These are phyloP conservation scores for Diuraphis noxia DNA, from an alignment of 1,140 invertebrate genomes.

Conservation along the genomic window DNA sequence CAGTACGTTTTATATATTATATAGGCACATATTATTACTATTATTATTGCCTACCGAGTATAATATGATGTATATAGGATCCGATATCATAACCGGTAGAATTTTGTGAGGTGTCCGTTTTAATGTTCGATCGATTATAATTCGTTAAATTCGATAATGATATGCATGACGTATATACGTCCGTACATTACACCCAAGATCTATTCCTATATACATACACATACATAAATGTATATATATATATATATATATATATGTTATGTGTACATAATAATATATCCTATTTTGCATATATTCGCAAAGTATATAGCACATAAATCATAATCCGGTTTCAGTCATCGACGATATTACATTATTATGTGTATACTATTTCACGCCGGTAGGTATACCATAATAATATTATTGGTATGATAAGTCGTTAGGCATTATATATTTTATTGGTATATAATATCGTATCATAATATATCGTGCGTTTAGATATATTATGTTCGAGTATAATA, in stretches of 20 bases:
- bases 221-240: too few relatives aligned
- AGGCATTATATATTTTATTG: background rate
- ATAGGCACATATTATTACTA: background rate
- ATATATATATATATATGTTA: too few relatives aligned
- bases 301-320: background rate
- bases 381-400: background rate
- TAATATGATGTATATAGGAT: too few relatives aligned
- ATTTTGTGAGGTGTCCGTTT: constrained; percentile 18
- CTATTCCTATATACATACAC: background rate
- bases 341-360: background rate
- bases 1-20: background rate
- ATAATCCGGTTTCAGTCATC: constrained; percentile 10
- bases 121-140: constrained; percentile 18
- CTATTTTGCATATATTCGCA: background rate
- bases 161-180: background rate
- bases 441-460: background rate
- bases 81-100: background rate
- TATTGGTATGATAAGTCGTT: background rate
- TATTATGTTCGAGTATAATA: background rate
- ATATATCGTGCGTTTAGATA: background rate
- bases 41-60: background rate
- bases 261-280: background rate
- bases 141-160: background rate
- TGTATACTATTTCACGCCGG: background rate
- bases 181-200: too few relatives aligned